Conservation (phyloP, 2,797 vertebrate species). For the Poecilia picta region DNA sequence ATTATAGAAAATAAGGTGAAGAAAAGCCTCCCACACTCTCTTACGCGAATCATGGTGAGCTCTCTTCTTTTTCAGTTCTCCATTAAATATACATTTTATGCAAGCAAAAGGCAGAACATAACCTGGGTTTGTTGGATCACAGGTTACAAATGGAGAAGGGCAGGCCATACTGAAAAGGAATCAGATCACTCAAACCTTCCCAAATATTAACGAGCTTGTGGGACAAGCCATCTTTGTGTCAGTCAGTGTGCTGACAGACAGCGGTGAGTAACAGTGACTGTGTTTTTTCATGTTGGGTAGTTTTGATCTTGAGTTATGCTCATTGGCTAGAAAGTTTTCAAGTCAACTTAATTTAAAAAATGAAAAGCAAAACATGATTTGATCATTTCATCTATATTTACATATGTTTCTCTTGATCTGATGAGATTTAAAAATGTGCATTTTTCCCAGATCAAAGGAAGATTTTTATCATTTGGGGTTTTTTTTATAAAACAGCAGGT, state of each 20-base stretch:
- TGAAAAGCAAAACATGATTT: not conserved
- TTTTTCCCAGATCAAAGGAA: not conserved
- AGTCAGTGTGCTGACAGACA: conserved; percentile 83
- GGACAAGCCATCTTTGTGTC: conserved; percentile 77
- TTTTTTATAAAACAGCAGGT: not conserved
- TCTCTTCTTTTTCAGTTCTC: not conserved
- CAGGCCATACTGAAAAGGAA: conserved; percentile 55
- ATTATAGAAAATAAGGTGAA: conserved; percentile 42
- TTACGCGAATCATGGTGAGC: conserved; percentile 62
- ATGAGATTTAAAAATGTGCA: not conserved
- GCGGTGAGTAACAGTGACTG: conserved; percentile 67
- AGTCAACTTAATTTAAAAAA: not conserved
- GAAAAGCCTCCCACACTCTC: conserved; percentile 57
- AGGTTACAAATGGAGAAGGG: conserved; percentile 76
- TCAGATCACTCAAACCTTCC: conserved; percentile 61
- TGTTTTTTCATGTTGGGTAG: not conserved
- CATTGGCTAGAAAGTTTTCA: not conserved
- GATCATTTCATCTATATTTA: not conserved
- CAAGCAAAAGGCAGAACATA: not conserved
- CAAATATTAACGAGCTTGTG: conserved; percentile 54
- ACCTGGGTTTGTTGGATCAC: not conserved
- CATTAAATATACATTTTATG: not conserved
- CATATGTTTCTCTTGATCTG: not conserved
- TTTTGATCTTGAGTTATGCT: not conserved
- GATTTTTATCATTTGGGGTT: not conserved